A percentile compares a stretch with the other conserved stretches of the same genome.
Conservation (phyloP, 2,888 invertebrate genomes). For the Mimumesa dahlbomi region DNA sequence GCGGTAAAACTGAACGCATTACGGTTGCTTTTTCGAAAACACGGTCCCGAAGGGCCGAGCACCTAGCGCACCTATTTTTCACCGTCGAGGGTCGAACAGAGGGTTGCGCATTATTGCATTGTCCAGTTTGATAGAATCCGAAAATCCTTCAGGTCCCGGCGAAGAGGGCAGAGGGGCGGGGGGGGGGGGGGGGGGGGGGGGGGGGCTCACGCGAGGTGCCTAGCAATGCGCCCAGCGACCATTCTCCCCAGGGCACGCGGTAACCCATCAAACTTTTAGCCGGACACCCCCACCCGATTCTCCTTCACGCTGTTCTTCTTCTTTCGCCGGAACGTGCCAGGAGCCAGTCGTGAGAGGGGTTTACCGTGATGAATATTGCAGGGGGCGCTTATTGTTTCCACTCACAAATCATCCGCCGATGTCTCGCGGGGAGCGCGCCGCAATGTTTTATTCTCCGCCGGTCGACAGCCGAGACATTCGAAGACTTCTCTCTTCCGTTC, state of each 20-base stretch:
- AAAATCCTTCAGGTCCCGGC: constrained; percentile 78
- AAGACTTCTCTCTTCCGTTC: constrained; percentile 23
- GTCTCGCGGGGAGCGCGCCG: constrained; percentile 76
- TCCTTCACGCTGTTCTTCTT: constrained; percentile 61
- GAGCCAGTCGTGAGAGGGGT: constrained; percentile 64
- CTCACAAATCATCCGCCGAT: constrained; percentile 80
- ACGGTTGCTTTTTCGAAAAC: background rate
- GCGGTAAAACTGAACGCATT: background rate
- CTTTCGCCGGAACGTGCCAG: constrained; percentile 61
- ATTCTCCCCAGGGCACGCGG: constrained; percentile 73
- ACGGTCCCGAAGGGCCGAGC: constrained; percentile 16
- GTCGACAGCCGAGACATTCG: constrained; percentile 65
- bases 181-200: too few relatives aligned
- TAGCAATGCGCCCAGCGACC: constrained; percentile 75
- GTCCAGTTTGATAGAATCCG: constrained; percentile 80
- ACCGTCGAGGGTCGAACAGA: constrained; percentile 54
- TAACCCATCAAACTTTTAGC: constrained; percentile 81
- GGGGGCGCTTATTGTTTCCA: constrained; percentile 79
- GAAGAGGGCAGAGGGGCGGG: too few relatives aligned
- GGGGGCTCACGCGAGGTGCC: constrained; percentile 71
- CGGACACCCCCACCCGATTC: constrained; percentile 70
- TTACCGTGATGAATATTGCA: constrained; percentile 78
- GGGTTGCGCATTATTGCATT: constrained; percentile 77
- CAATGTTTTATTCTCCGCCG: constrained; percentile 77
- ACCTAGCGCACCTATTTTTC: constrained; percentile 70